Evolutionary conservation across 2,888 invertebrate genomes (phyloP).

Genomic region (Unio pictorum): DNA sequence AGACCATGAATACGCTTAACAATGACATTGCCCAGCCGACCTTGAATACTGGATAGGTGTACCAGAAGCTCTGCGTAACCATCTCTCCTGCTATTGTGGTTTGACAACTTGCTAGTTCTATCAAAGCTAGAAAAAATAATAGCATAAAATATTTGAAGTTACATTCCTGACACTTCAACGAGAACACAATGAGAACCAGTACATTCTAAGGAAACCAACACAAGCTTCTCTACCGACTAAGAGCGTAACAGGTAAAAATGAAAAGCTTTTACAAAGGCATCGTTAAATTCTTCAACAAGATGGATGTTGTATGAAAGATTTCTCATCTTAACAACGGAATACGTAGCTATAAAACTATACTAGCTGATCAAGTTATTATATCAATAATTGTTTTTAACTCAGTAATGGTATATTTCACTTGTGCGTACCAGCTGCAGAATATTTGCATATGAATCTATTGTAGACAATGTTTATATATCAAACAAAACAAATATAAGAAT

Average conservation of each 20-base stretch:
- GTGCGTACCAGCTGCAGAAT: too few relatives aligned
- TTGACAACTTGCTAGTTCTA: constrained; percentile 4
- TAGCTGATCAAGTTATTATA: too few relatives aligned
- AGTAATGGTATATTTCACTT: too few relatives aligned
- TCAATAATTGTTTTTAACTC: too few relatives aligned
- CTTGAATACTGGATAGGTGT: constrained; percentile 7
- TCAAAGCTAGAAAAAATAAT: constrained; percentile 5
- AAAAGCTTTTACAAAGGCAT: not conserved
- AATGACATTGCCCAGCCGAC: constrained; percentile 10
- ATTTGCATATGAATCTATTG: too few relatives aligned
- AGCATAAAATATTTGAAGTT: constrained; percentile 17
- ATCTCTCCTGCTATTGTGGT: constrained; percentile 23
- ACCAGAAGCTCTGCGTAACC: constrained; percentile 15
- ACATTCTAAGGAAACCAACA: constrained; percentile 12
- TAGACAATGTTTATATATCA: too few relatives aligned
- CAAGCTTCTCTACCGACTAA: constrained; percentile 14
- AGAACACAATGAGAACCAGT: constrained; percentile 10
- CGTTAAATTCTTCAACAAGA: constrained; percentile 9
- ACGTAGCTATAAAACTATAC: too few relatives aligned
- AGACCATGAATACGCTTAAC: constrained; percentile 13
- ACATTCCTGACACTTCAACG: constrained; percentile 7
- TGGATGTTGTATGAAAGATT: not conserved
- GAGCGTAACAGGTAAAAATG: constrained; percentile 5
- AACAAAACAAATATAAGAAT: too few relatives aligned
- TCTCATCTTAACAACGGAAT: too few relatives aligned